phyloP scores from a whole-genome alignment of 1,140 invertebrate species.

The Saccostrea glomerata region DNA sequence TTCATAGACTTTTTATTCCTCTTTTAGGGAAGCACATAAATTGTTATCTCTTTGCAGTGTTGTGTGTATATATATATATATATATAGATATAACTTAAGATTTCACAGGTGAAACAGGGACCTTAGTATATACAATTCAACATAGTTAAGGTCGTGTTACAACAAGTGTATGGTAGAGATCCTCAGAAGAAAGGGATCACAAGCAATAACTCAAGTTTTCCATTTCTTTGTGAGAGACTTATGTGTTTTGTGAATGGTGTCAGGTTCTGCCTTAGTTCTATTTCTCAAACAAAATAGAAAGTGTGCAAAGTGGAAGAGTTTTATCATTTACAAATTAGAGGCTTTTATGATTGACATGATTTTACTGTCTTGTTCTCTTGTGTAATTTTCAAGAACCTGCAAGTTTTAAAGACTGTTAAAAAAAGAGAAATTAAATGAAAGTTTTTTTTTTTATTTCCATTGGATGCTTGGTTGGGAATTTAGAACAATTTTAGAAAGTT shows the following conservation, averaged over 20 bases:
- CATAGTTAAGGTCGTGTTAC: background rate
- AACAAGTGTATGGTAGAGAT: conserved; percentile 21
- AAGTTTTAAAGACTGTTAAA: background rate
- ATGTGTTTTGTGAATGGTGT: conserved; percentile 28
- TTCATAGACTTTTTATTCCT: background rate
- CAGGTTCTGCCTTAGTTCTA: background rate
- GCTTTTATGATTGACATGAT: background rate
- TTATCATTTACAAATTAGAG: background rate
- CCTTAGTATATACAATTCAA: background rate
- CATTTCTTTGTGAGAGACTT: conserved; percentile 4
- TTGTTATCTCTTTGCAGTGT: background rate
- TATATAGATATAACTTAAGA: background rate
- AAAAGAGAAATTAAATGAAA: background rate
- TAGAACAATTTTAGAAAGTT: background rate
- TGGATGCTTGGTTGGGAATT: conserved; percentile 3
- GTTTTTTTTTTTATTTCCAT: background rate
- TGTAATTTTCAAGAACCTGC: background rate
- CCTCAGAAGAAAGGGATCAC: conserved; percentile 10
- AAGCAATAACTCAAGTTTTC: conserved; percentile 9
- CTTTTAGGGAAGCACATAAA: background rate
- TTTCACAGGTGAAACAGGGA: conserved; percentile 5
- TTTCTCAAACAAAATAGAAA: background rate
- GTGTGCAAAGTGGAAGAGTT: conserved; percentile 28
- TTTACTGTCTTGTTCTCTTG: background rate
- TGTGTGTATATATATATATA: background rate